Evolutionary conservation across 2,113 vertebrate genomes (phyloP).

Genomic region (Craseonycteris thonglongyai): DNA sequence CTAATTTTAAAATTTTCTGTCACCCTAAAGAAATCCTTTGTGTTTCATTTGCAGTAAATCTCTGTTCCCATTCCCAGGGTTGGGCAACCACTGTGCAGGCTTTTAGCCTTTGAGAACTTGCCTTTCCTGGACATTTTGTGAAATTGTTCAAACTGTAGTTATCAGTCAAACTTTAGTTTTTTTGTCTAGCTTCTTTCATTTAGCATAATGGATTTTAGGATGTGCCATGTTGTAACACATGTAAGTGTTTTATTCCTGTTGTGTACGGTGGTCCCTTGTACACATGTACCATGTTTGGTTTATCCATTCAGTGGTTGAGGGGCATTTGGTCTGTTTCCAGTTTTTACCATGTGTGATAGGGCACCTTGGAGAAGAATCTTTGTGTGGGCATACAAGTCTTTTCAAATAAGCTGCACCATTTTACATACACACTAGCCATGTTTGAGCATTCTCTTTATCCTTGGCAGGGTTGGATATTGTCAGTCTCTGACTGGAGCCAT

Average conservation of each 20-base stretch:
- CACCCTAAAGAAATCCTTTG: not conserved
- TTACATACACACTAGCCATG: not conserved
- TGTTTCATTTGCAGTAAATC: not conserved
- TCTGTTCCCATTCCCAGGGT: not conserved
- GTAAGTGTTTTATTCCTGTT: not conserved
- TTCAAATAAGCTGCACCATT: not conserved
- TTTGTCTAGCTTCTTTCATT: not conserved
- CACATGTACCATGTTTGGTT: too few relatives aligned
- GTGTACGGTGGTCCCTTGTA: not conserved
- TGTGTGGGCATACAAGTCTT: too few relatives aligned
- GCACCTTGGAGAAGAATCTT: too few relatives aligned
- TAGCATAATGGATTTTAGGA: not conserved
- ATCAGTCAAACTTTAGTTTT: too few relatives aligned
- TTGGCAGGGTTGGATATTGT: not conserved
- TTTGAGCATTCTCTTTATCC: not conserved
- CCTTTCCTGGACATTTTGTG: not conserved
- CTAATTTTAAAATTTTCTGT: not conserved
- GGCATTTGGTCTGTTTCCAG: not conserved
- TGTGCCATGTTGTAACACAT: not conserved
- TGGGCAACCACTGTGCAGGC: not conserved
- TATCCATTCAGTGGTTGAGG: not conserved
- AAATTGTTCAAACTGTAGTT: not conserved
- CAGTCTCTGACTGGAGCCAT: not conserved
- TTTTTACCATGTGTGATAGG: not conserved
- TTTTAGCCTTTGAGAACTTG: not conserved